These are phyloP conservation scores for Contarinia nasturtii DNA, from an alignment of 1,140 invertebrate species.

Conservation along the genomic window DNA sequence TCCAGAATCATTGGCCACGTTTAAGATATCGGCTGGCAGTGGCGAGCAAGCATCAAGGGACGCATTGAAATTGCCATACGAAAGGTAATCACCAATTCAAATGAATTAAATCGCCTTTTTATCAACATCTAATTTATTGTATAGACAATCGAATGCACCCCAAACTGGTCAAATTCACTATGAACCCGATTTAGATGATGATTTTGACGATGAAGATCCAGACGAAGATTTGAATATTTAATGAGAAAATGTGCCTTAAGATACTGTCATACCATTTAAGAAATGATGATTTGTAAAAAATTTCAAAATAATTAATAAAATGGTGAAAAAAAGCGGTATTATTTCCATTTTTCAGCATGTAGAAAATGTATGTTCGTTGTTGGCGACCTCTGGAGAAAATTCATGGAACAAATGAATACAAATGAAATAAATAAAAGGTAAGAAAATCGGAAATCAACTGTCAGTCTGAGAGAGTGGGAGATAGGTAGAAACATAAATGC, in stretches of 20 bases:
- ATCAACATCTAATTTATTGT: neutral
- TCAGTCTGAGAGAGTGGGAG: too few relatives aligned
- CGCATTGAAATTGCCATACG: conserved; percentile 21
- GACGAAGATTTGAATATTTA: conserved; percentile 28
- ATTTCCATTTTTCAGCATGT: too few relatives aligned
- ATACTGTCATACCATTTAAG: too few relatives aligned
- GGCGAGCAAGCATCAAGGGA: conserved; percentile 20
- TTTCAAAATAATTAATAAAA: too few relatives aligned
- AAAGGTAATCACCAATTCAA: conserved; percentile 11
- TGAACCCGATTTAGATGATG: conserved; percentile 29
- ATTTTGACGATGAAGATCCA: conserved; percentile 35
- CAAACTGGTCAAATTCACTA: conserved; percentile 29
- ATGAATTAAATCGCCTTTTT: neutral
- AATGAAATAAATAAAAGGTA: too few relatives aligned
- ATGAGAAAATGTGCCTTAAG: conserved; percentile 1
- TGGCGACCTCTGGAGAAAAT: too few relatives aligned
- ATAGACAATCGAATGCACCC: conserved; percentile 12
- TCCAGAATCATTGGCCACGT: conserved; percentile 9
- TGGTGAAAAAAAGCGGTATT: too few relatives aligned
- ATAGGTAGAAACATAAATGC: too few relatives aligned
- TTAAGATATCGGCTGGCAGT: conserved; percentile 21
- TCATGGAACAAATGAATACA: too few relatives aligned
- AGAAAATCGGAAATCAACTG: too few relatives aligned
- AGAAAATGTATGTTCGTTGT: too few relatives aligned
- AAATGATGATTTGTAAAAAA: too few relatives aligned